Percentiles rank a stretch among this genome's conserved stretches.
Evolutionary conservation across 2,797 vertebrate genomes (phyloP).

Genomic region (Helicolenus hilgendorfi): DNA sequence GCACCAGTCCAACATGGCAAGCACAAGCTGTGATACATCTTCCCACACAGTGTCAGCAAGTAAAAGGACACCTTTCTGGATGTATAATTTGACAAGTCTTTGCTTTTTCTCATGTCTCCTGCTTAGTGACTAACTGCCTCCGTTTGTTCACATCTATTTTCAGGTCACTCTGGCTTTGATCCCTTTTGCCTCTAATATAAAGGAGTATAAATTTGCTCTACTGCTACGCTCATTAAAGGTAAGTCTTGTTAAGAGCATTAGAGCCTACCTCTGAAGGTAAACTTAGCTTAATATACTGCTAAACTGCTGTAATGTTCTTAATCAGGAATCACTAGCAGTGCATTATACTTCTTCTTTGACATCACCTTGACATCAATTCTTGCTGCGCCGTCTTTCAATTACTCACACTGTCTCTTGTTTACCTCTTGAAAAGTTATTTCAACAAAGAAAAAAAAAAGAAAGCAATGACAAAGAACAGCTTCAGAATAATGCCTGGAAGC

Average conservation of each 20-base stretch:
- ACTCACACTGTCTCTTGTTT: slow-evolving; percentile 33
- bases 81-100: slow-evolving; percentile 10
- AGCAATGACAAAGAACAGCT: slow-evolving; percentile 37
- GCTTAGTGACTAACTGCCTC: background rate
- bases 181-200: background rate
- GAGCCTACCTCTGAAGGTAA: background rate
- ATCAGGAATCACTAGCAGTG: slow-evolving; percentile 4
- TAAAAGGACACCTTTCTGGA: slow-evolving; percentile 15
- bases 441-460: slow-evolving; percentile 10
- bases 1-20: slow-evolving; percentile 41
- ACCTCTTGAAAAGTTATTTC: slow-evolving; percentile 48
- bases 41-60: slow-evolving; percentile 57
- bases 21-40: slow-evolving; percentile 50
- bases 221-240: background rate
- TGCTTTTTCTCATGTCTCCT: background rate
- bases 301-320: slow-evolving; percentile 1
- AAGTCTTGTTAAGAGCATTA: background rate
- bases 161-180: slow-evolving; percentile 12
- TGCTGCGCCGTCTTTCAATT: slow-evolving; percentile 20
- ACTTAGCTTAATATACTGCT: background rate
- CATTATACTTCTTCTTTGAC: slow-evolving; percentile 18
- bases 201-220: background rate
- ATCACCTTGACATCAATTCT: slow-evolving; percentile 23
- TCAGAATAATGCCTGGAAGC: slow-evolving; percentile 42
- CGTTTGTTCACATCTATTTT: slow-evolving; percentile 19